Evolutionary conservation across 2,888 invertebrate species (phyloP), one percentile per base, ranked within the genome.

Genomic region (Tachina lurida): DNA sequence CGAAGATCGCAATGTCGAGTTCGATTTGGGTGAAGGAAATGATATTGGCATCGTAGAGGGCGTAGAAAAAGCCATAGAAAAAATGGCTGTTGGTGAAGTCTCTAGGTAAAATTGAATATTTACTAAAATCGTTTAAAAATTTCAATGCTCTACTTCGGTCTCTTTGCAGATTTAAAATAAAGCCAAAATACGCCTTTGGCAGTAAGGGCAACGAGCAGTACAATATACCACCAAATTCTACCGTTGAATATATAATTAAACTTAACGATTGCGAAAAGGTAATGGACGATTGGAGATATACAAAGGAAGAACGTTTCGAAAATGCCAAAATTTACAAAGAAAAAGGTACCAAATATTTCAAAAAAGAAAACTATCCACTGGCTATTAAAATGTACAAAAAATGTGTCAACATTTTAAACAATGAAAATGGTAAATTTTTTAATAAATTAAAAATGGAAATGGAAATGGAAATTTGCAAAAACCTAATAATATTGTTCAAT

Each of bases 291-390:
- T 99, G 98, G 98, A 95, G 96, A 60, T 94, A 99, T 94, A 96
- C 96, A 84, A 94, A 94, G 0, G 92, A 94, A 0, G 97, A 98
- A 92, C 97, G 97, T 91, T 88, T 99, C 9, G 96, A 96, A 80
- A 96, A 97, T 90, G 95, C 97, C 0, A 95, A 96, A 91, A 93
- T 96, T 15, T 96, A 95, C 87, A 99, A 99, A 93, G 96, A 97
- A 86, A 98, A 97, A 91, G 99, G 98, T 63, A 98, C 98, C 0
- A 94, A 95, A 67, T 98, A 97, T 91, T 98, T 98, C 90, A 98
- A 97, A 92, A 94, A 94, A 0, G 95, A 94, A 81, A 97, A 98
- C 91, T 96, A 94, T 89, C 93, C 93, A 76, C 89, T 97, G 88
- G 98, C 99, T 0, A 94, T 96, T 67, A 97, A 97, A 91, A 96